Conservation (phyloP, 2,113 vertebrate species). For the Macrotis lagotis region DNA sequence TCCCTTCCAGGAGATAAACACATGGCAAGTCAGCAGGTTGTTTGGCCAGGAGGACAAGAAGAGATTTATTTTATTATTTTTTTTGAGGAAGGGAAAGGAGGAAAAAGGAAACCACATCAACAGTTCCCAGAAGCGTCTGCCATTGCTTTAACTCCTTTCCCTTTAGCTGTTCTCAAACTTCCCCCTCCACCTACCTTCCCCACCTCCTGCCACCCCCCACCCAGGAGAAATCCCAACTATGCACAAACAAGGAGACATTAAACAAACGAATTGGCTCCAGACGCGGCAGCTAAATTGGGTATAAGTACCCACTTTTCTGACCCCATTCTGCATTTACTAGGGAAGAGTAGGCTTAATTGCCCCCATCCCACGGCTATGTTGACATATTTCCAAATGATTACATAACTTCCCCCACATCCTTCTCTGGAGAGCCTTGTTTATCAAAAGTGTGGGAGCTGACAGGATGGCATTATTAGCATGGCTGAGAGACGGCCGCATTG, state of each 20-base stretch:
- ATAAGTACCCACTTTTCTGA: conserved; percentile 72
- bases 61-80: not conserved
- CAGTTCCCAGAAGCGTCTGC: conserved; percentile 34
- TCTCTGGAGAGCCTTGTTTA: conserved; percentile 67
- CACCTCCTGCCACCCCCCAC: not conserved
- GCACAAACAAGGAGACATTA: conserved; percentile 63
- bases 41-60: conserved; percentile 76
- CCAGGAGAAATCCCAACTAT: conserved; percentile 62
- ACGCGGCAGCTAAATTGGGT: conserved; percentile 58
- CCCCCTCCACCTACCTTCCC: conserved; percentile 35
- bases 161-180: conserved; percentile 57
- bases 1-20: conserved; percentile 59
- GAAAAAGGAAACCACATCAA: conserved; percentile 75
- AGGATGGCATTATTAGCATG: conserved; percentile 70
- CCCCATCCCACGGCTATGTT: conserved; percentile 62
- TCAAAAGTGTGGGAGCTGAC: conserved; percentile 63
- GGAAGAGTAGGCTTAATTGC: conserved; percentile 75
- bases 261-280: conserved; percentile 57
- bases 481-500: conserved; percentile 61
- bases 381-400: conserved; percentile 77
- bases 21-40: conserved; percentile 72
- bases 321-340: conserved; percentile 70
- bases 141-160: conserved; percentile 56
- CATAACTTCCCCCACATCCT: conserved; percentile 71
- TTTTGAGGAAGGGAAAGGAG: conserved; percentile 37